phyloP scores from a whole-genome alignment of 2,888 invertebrate genomes.

The Apodemia mormo region DNA sequence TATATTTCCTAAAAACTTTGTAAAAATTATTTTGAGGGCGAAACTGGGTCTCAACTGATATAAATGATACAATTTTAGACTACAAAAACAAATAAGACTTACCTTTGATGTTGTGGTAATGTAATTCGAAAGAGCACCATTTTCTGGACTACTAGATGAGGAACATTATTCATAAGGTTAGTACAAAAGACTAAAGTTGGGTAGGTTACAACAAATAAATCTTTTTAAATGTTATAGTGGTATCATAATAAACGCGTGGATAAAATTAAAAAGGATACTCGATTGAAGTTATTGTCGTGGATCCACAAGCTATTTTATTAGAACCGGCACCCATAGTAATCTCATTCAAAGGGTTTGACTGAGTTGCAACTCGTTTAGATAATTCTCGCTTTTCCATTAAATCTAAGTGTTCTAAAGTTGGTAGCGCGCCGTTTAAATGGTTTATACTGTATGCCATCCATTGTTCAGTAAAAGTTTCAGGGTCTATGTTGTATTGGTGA shows the following conservation, averaged over 20 bases:
- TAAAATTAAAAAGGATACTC: constrained; percentile 71
- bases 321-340: constrained; percentile 63
- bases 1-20: too few relatives aligned
- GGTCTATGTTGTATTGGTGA: constrained; percentile 82
- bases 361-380: constrained; percentile 69
- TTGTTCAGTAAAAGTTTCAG: constrained; percentile 87
- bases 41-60: too few relatives aligned
- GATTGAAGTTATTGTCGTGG: constrained; percentile 44
- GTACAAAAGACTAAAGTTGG: neutral
- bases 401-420: constrained; percentile 81
- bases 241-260: constrained; percentile 58
- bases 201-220: too few relatives aligned
- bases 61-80: neutral
- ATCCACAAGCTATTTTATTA: constrained; percentile 64
- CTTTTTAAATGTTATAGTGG: neutral
- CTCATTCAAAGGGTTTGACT: constrained; percentile 58
- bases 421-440: constrained; percentile 82
- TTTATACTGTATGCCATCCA: constrained; percentile 90
- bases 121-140: constrained; percentile 70
- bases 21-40: neutral
- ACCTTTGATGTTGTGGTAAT: constrained; percentile 69
- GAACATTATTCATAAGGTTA: constrained; percentile 39
- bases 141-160: constrained; percentile 66
- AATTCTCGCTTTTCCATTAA: constrained; percentile 85
- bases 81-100: constrained; percentile 34